Base-by-base conservation (phyloP, 2,113 vertebrate species). In the Macrotus californicus region DNA sequence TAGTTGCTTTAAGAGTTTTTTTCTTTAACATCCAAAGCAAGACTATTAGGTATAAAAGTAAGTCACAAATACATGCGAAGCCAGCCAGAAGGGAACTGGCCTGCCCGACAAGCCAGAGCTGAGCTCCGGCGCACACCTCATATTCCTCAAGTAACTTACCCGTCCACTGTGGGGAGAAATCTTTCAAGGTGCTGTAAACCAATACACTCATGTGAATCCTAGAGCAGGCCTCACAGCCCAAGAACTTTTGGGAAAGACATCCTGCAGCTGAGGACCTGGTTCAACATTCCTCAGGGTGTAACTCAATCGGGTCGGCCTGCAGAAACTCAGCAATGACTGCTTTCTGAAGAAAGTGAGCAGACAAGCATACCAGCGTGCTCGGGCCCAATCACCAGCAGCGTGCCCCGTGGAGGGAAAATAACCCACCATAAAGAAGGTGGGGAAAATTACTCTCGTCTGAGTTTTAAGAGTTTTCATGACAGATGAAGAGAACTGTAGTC, bases 121-220 rank as follows among this genome's bases (percentile, higher is more conserved):
- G 21, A 87, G 91, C 24, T 36, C 5, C 12, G 0, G 18, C 93
- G 21, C 13, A 56, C 59, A 87, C 50, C 88, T 96, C 87, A 70
- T 21, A 59, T 61, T 14, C 75, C 85, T 21, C 66, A 80, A 95
- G 88, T 82, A 79, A 79, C 34, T 66, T 8, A 34, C 69, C 61
- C 91, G 61, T 61, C 46, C 46, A 64, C 72, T 34, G 31, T 31
- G 48, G 46, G 70, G 36, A n/a, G 43, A 87, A 26, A 2, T 43
- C 75, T 70, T 96, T 66, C 43, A 50, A 69, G 41, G n/a, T 87
- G 59, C 50, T 95, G 85, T 76, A 95, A 96, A 75, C 94, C 77
- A 73, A 96, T 54, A 67, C 3, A 7, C 75, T 87, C 46, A 34
- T 16, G 52, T 88, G 80, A 84, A 31, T 69, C 70, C 80, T 87